A percentile compares a stretch with the other conserved stretches of the same genome.
phyloP scores from a whole-genome alignment of 2,888 invertebrate genomes.

The Nephrotoma appendiculata region DNA sequence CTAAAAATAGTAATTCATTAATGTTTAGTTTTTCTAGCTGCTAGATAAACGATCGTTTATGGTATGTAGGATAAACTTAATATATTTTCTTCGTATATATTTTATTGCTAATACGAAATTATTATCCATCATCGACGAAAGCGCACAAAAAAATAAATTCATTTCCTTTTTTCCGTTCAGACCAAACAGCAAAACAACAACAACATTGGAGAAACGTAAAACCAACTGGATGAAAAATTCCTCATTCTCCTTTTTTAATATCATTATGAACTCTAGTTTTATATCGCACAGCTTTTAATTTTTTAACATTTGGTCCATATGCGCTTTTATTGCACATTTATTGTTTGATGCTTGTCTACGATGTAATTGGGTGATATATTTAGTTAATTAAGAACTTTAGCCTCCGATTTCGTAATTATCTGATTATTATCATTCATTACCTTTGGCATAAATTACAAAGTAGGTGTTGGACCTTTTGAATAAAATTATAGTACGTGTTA shows the following conservation, averaged over 20 bases:
- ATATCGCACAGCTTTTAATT: too few species aligned
- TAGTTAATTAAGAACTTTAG: too few species aligned
- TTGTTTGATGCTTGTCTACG: too few species aligned
- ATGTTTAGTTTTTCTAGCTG: background rate
- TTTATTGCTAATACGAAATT: background rate
- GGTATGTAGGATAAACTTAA: background rate
- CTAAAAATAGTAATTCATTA: background rate
- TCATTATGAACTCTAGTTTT: background rate
- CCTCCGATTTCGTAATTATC: too few species aligned
- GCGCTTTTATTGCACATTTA: too few species aligned
- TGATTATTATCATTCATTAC: too few species aligned
- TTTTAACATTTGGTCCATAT: too few species aligned
- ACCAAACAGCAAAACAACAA: background rate
- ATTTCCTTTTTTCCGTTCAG: background rate
- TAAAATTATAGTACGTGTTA: too few species aligned
- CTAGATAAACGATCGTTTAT: background rate
- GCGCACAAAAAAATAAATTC: background rate
- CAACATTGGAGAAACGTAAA: background rate
- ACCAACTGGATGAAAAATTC: background rate
- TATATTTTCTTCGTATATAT: background rate
- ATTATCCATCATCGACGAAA: background rate
- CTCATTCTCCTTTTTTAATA: background rate
- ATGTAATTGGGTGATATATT: too few species aligned
- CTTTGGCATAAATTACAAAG: too few species aligned
- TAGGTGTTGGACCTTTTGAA: too few species aligned